Conservation (phyloP, 2,888 invertebrate genomes). For the Dromius quadrimaculatus region DNA sequence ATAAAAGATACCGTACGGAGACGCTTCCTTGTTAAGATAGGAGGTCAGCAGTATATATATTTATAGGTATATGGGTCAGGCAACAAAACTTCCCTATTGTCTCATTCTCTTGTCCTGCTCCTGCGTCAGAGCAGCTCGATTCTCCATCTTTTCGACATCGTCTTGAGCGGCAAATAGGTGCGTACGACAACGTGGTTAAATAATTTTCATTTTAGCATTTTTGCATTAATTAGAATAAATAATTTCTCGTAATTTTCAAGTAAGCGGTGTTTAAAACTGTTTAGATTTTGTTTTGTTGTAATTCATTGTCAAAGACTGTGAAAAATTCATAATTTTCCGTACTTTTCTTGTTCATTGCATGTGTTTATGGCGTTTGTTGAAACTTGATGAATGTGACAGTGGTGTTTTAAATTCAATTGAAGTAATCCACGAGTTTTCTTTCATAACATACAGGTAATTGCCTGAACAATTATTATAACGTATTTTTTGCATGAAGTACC, state of each 20-base stretch:
- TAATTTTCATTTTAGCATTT: slow-evolving; percentile 32
- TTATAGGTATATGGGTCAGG: no score
- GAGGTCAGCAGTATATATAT: no score
- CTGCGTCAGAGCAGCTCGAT: slow-evolving; percentile 52
- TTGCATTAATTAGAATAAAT: slow-evolving; percentile 7
- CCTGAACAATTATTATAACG: slow-evolving; percentile 9
- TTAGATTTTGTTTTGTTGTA: slow-evolving; percentile 35
- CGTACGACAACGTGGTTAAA: slow-evolving; percentile 55
- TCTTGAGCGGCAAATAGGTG: slow-evolving; percentile 59
- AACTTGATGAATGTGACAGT: not conserved
- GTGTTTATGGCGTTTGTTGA: slow-evolving; percentile 36
- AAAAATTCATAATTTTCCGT: slow-evolving; percentile 21
- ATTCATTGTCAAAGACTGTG: slow-evolving; percentile 28
- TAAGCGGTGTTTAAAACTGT: slow-evolving; percentile 8
- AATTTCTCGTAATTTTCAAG: slow-evolving; percentile 5
- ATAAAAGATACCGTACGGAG: no score
- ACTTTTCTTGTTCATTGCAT: slow-evolving; percentile 37
- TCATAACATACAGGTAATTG: slow-evolving; percentile 16
- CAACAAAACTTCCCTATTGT: slow-evolving; percentile 48
- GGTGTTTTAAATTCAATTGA: slow-evolving; percentile 8
- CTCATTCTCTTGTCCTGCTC: slow-evolving; percentile 41
- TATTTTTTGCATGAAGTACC: slow-evolving; percentile 11
- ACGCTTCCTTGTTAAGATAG: no score
- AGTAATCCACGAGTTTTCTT: not conserved
- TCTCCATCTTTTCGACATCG: slow-evolving; percentile 58